Conservation (phyloP, 2,113 vertebrate genomes). For the Odocoileus virginianus region DNA sequence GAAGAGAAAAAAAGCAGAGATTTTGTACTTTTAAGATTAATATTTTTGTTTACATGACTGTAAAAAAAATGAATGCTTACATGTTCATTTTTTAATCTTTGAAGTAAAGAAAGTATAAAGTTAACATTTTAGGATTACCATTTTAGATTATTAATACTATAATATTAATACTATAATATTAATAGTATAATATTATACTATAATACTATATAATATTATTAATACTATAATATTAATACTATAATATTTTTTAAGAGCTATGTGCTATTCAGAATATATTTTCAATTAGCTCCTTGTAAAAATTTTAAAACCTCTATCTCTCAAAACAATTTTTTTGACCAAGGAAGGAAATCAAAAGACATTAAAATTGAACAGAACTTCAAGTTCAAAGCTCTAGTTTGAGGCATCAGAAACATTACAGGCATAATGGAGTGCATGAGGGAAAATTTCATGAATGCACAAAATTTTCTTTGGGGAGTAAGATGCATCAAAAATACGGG, state of each 20-base stretch:
- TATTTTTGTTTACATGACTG: background rate
- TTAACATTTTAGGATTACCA: background rate
- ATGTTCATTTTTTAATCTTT: background rate
- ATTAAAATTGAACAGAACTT: background rate
- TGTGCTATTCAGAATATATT: background rate
- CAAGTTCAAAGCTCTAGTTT: background rate
- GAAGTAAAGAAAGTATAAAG: background rate
- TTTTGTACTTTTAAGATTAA: background rate
- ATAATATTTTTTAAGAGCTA: background rate
- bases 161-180: too few relatives aligned
- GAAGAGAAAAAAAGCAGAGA: background rate
- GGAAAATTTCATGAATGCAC: background rate
- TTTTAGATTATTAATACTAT: background rate
- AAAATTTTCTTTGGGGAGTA: background rate
- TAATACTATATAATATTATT: too few relatives aligned
- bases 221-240: background rate
- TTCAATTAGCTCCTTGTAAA: background rate
- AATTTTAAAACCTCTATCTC: background rate
- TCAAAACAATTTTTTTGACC: background rate
- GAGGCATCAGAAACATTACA: background rate
- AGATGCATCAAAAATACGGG: background rate
- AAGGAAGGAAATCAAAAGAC: background rate
- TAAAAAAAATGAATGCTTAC: background rate
- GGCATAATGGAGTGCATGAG: background rate
- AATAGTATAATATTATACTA: too few relatives aligned